Conservation (phyloP, 2,888 invertebrate genomes). For the Philonicus albiceps region DNA sequence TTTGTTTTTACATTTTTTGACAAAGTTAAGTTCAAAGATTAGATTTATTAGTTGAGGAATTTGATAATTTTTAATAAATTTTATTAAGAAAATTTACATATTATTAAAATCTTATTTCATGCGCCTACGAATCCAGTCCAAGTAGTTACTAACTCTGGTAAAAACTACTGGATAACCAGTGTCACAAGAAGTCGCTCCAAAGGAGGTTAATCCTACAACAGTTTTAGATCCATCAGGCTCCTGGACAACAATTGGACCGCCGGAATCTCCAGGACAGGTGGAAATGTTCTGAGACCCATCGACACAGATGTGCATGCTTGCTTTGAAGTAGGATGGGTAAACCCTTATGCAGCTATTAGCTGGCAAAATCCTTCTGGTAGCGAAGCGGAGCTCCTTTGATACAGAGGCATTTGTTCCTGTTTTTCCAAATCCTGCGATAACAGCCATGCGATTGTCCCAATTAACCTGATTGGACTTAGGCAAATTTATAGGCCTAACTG, state of each 20-base stretch:
- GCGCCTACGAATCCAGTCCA: constrained; percentile 39
- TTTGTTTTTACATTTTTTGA: too few relatives aligned
- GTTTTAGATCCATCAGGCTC: constrained; percentile 18
- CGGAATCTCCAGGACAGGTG: constrained; percentile 58
- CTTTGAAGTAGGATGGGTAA: background rate
- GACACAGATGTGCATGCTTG: constrained; percentile 54
- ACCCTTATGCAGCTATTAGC: background rate
- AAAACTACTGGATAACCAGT: constrained; percentile 35
- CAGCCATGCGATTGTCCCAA: background rate
- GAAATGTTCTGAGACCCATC: constrained; percentile 54
- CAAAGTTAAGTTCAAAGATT: too few relatives aligned
- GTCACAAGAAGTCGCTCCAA: constrained; percentile 37
- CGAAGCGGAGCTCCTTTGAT: constrained; percentile 6
- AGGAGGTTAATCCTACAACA: constrained; percentile 19
- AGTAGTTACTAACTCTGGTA: constrained; percentile 37
- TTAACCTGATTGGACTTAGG: background rate
- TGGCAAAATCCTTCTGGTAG: background rate
- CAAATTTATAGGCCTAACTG: background rate
- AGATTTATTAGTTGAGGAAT: too few relatives aligned
- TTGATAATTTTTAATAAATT: background rate
- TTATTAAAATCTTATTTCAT: background rate
- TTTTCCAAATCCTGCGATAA: constrained; percentile 27
- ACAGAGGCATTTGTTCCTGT: background rate
- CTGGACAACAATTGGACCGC: constrained; percentile 36
- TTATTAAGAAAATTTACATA: background rate